phyloP scores from a whole-genome alignment of 2,888 invertebrate species.

The Apantesis nais region DNA sequence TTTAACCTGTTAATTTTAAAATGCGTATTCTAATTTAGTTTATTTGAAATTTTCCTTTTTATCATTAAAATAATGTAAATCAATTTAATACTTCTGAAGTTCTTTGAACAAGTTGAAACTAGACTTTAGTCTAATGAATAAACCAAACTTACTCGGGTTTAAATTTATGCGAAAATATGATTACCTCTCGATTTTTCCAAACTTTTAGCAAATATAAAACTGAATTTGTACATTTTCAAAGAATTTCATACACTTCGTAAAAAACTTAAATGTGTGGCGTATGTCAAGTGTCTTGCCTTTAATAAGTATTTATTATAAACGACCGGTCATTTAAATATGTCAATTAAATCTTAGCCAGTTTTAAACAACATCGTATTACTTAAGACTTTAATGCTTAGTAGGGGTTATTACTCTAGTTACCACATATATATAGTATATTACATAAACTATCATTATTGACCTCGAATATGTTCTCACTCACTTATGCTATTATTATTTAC shows the following conservation, averaged over 20 bases:
- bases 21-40: neutral
- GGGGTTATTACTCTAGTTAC: neutral
- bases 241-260: neutral
- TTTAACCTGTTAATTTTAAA: neutral
- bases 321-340: neutral
- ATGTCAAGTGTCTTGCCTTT: neutral
- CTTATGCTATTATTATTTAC: no score
- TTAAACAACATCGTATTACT: neutral
- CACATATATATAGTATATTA: neutral
- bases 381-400: neutral
- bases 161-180: neutral
- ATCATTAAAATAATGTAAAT: neutral
- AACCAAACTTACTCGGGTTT: neutral
- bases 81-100: neutral
- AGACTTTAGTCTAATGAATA: neutral
- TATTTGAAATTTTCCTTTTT: neutral
- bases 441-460: no score
- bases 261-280: neutral
- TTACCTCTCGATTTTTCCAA: constrained; percentile 1
- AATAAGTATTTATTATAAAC: neutral
- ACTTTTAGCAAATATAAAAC: neutral
- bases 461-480: neutral
- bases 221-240: neutral
- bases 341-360: neutral
- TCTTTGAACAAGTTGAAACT: neutral